Evolutionary conservation across 2,797 vertebrate genomes (phyloP), one percentile per base, ranked within the genome.

Genomic region (Microchirus variegatus): DNA sequence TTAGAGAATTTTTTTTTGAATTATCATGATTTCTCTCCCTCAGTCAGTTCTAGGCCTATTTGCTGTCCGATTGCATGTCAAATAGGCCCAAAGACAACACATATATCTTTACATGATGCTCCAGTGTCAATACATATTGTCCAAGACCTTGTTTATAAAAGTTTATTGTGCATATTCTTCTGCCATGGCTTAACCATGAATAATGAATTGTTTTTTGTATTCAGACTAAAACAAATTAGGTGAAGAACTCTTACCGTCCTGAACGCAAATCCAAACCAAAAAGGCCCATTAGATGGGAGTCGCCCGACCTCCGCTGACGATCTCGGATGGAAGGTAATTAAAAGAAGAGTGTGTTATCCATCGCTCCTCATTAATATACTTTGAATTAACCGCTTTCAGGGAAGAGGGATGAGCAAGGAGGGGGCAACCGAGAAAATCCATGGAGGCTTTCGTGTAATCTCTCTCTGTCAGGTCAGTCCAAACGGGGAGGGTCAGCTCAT

Each of bases 381-480:
- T 60, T 69, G 81, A 92, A 87, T 91, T 89, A 88, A 85, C 75
- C 86, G 80, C 83, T 80, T 90, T 88, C 78, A 80, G 63, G 67
- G 59, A 61, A 72, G 75, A 85, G 73, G 53, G 77, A 78, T 73
- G 54, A 63, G 83, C 70, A 87, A 22, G 83, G 82, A 82, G 82
- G 78, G 71, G 71, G 73, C 72, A 47, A 42, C 63, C 57, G 60
- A 81, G 80, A 90, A 91, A 91, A 92, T 92, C 91, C 75, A 91
- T 91, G 88, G 81, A 63, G 66, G 76, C 79, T 83, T 91, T 78
- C 64, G 77, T 82, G 83, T 85, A 86, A 92, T 93, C 87, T 91
- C 88, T 93, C 90, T 91, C 85, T 92, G 91, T 92, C 91, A 87
- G 81, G 80, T 72, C 17, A 80, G 83, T 83, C 90, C 87, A 90